These are phyloP conservation scores for Podabrus alpinus DNA, from an alignment of 2,888 invertebrate species.

Conservation along the genomic window DNA sequence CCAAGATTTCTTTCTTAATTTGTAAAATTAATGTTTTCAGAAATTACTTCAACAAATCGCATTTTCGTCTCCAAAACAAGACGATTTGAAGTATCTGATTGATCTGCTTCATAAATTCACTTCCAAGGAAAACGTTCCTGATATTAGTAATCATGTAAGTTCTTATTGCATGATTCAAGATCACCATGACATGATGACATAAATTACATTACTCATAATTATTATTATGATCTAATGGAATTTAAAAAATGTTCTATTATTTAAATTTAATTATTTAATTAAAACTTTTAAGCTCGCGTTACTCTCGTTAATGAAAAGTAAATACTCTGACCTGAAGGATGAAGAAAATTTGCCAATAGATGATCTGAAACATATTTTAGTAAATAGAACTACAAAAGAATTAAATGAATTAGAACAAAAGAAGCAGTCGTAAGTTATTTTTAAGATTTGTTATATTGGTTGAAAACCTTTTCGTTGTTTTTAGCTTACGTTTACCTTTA, in stretches of 20 bases:
- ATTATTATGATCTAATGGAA: background rate
- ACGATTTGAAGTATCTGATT: slow-evolving; percentile 65
- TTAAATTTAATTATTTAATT: background rate
- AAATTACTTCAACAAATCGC: slow-evolving; percentile 62
- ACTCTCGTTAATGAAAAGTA: background rate
- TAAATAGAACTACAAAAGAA: slow-evolving; percentile 58
- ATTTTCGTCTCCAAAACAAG: slow-evolving; percentile 60
- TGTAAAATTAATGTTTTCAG: slow-evolving; percentile 44
- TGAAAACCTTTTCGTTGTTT: slow-evolving; percentile 31
- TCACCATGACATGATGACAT: background rate
- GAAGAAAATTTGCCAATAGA: background rate
- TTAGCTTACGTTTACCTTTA: slow-evolving; percentile 71
- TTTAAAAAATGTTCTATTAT: background rate
- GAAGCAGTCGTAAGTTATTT: slow-evolving; percentile 56
- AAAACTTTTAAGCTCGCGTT: background rate
- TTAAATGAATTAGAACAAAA: slow-evolving; percentile 58
- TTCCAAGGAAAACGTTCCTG: slow-evolving; percentile 68
- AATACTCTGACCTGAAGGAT: background rate
- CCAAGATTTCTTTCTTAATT: background rate
- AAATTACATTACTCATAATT: background rate
- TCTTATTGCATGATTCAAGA: background rate
- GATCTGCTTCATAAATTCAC: slow-evolving; percentile 66
- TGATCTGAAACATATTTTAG: slow-evolving; percentile 53
- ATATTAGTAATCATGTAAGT: slow-evolving; percentile 75
- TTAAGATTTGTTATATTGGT: background rate